Evolutionary conservation across 2,113 vertebrate species (phyloP).

Genomic region (Asarcornis scutulata): DNA sequence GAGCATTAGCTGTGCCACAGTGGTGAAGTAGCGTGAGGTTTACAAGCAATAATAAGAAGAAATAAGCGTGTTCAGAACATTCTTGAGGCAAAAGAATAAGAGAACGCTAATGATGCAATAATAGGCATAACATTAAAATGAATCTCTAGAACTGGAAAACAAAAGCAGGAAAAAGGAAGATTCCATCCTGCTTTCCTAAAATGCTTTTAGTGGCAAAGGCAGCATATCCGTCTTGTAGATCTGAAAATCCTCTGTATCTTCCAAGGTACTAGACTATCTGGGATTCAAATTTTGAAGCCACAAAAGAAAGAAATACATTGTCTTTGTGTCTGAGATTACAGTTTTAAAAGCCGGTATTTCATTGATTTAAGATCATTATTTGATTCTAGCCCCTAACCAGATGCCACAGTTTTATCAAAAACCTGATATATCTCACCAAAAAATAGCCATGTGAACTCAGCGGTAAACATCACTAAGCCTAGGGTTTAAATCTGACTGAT

Average conservation of each 20-base stretch:
- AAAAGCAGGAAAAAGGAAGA: background rate
- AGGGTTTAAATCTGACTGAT: background rate
- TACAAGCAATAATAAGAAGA: background rate
- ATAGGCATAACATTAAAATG: background rate
- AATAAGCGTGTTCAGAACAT: background rate
- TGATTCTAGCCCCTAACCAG: background rate
- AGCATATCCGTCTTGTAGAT: background rate
- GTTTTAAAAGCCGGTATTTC: background rate
- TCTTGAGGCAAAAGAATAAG: slow-evolving; percentile 8
- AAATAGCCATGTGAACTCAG: background rate
- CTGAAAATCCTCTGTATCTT: background rate
- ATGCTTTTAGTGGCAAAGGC: background rate
- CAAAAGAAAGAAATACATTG: background rate
- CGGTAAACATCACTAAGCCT: background rate
- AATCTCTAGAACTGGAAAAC: background rate
- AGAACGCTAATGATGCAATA: background rate
- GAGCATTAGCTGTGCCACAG: background rate
- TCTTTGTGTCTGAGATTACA: background rate
- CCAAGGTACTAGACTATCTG: background rate
- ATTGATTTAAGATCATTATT: background rate
- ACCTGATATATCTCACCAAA: background rate
- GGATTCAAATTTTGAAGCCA: background rate
- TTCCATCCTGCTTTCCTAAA: background rate
- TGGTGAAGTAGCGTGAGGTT: background rate
- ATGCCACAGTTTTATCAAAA: background rate